These are phyloP conservation scores for Pectinophora gossypiella DNA, from an alignment of 1,140 invertebrate genomes.

Conservation along the genomic window DNA sequence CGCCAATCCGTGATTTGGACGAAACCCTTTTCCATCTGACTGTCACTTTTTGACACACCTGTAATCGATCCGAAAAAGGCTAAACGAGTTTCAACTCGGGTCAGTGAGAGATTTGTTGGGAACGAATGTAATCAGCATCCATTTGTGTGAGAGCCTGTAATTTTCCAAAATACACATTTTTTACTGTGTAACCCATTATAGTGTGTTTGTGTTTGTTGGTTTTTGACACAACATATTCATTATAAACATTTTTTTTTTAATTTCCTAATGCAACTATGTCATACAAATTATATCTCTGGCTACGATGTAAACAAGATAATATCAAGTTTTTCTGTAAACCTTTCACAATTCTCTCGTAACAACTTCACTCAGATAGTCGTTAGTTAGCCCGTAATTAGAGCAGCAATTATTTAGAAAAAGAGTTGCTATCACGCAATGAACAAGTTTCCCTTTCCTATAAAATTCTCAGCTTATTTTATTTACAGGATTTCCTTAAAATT, in stretches of 20 bases:
- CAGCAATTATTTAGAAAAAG: constrained; percentile 1
- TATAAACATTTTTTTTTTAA: too few relatives aligned
- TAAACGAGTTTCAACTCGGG: constrained; percentile 8
- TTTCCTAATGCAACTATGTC: too few relatives aligned
- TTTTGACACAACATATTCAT: too few relatives aligned
- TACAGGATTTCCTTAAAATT: too few relatives aligned
- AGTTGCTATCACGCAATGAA: not conserved
- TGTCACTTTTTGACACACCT: constrained; percentile 30
- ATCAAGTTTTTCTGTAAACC: not conserved
- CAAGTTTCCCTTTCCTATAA: not conserved
- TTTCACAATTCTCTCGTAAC: not conserved
- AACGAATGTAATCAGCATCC: not conserved
- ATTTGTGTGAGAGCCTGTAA: too few relatives aligned
- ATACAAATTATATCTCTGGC: too few relatives aligned
- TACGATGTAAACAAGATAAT: not conserved
- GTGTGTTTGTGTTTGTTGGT: too few relatives aligned
- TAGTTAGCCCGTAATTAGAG: not conserved
- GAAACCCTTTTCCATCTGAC: constrained; percentile 26
- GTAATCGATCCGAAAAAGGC: constrained; percentile 28
- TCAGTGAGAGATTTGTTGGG: not conserved
- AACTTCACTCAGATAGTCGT: not conserved
- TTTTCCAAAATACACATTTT: too few relatives aligned
- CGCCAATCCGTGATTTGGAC: constrained; percentile 8
- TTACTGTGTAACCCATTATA: too few relatives aligned
- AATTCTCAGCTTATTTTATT: not conserved